Evolutionary conservation across 2,888 invertebrate species (phyloP), one percentile per base, ranked within the genome.

Genomic region (Heteropelma amictum): DNA sequence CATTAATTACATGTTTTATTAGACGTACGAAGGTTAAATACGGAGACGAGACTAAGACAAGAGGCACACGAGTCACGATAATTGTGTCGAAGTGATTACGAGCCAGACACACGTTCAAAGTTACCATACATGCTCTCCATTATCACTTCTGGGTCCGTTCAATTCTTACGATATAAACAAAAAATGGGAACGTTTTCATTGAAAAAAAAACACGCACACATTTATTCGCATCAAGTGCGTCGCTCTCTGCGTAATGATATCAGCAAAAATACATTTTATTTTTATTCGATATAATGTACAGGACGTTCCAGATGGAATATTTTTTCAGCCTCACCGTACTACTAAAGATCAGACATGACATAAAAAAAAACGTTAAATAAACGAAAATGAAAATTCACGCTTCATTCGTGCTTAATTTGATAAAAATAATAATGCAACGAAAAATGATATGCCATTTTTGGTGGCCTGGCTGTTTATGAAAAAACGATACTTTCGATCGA

Each of bases 21-120:
- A n/a, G n/a, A n/a, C n/a, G n/a, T n/a, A n/a, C n/a, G n/a, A n/a
- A n/a, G n/a, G n/a, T n/a, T n/a, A n/a, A n/a, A n/a, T n/a, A n/a
- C n/a, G n/a, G n/a, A n/a, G n/a, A n/a, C n/a, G 21, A 47, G 35
- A 63, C 35, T 67, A 23, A 2, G 26, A 26, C 47, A 54, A 63
- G 56, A 51, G n/a, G 28, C 38, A 47, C 68, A 49, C 58, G 64
- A 60, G 45, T 40, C 26, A 17, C 26, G 58, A 74, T 65, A 61
- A 70, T 60, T 38, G n/a, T 42, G 60, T 21, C 17, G 60, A 42
- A 12, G 35, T 53, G 40, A 74, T 69, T 73, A 42, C 35, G 23
- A 61, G 30, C 56, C 64, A 45, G 60, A 49, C 70, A 49, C 67
- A 67, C 65, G 70, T 70, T 61, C 70, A 47, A 56, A 75, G 74